Evolutionary conservation across 2,888 invertebrate genomes (phyloP).

Genomic region (Barypeithes pellucidus): DNA sequence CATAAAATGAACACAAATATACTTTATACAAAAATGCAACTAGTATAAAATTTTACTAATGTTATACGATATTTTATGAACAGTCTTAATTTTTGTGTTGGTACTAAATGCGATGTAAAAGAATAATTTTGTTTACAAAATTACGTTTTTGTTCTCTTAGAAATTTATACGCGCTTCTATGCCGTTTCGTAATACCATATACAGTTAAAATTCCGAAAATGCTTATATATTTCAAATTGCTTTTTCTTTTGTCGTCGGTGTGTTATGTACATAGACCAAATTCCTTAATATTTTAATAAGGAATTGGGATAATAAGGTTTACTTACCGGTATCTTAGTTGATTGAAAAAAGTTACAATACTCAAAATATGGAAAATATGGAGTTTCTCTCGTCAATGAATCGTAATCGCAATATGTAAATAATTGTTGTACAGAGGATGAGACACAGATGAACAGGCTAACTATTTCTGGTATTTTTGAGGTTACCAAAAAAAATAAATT

Average conservation of each 20-base stretch:
- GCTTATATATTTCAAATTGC: conserved; percentile 20
- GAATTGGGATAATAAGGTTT: too few relatives aligned
- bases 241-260: conserved; percentile 4
- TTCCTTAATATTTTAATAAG: too few relatives aligned
- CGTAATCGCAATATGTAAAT: too few relatives aligned
- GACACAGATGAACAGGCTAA: too few relatives aligned
- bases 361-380: too few relatives aligned
- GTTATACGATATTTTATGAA: conserved; percentile 59
- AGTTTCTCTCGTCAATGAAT: too few relatives aligned
- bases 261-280: conserved; percentile 2
- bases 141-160: conserved; percentile 35
- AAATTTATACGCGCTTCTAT: conserved; percentile 29
- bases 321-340: too few relatives aligned
- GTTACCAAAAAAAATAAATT: too few relatives aligned
- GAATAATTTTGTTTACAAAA: conserved; percentile 63
- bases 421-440: too few relatives aligned
- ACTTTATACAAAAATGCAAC: conserved; percentile 58
- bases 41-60: conserved; percentile 64
- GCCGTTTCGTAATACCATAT: conserved; percentile 7
- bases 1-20: conserved; percentile 61
- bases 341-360: too few relatives aligned
- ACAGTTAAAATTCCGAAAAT: conserved; percentile 16
- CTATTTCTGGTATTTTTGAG: too few relatives aligned
- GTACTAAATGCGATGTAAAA: conserved; percentile 67
- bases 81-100: conserved; percentile 63